A percentile compares a stretch with the other conserved stretches of the same genome.
phyloP scores from a whole-genome alignment of 2,797 vertebrate species.

The Adrianichthys oophorus region DNA sequence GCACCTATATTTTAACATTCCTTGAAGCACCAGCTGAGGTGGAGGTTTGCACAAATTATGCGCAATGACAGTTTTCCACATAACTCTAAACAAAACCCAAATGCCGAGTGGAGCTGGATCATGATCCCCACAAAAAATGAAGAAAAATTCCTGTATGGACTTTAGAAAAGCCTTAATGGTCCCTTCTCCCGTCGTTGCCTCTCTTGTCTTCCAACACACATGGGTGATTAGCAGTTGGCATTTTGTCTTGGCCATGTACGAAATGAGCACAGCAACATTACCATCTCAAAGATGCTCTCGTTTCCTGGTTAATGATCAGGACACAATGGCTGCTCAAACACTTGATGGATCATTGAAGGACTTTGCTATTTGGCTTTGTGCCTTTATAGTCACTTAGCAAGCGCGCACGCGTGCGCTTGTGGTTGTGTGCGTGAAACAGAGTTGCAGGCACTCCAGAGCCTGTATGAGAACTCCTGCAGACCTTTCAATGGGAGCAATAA shows the following conservation, averaged over 20 bases:
- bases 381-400: conserved; percentile 41
- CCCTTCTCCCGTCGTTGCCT: conserved; percentile 24
- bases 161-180: conserved; percentile 53
- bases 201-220: conserved; percentile 40
- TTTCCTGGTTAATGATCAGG: conserved; percentile 60
- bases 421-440: conserved; percentile 17
- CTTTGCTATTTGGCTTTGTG: conserved; percentile 56
- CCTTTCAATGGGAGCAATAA: conserved; percentile 70
- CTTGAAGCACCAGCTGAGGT: no score
- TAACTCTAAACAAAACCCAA: conserved; percentile 43
- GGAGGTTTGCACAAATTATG: conserved; percentile 28
- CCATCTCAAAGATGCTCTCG: conserved; percentile 72
- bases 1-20: no score
- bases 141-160: conserved; percentile 47
- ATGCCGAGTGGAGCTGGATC: conserved; percentile 37
- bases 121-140: conserved; percentile 60
- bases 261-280: conserved; percentile 70
- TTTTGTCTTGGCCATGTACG: conserved; percentile 66
- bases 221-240: conserved; percentile 69
- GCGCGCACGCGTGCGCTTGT: neutral
- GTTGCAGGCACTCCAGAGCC: conserved; percentile 43
- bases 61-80: conserved; percentile 29
- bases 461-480: conserved; percentile 48
- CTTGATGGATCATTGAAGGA: conserved; percentile 68
- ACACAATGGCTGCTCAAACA: conserved; percentile 69